Base-by-base conservation (phyloP, 2,888 invertebrate genomes). In the Timema podura region DNA sequence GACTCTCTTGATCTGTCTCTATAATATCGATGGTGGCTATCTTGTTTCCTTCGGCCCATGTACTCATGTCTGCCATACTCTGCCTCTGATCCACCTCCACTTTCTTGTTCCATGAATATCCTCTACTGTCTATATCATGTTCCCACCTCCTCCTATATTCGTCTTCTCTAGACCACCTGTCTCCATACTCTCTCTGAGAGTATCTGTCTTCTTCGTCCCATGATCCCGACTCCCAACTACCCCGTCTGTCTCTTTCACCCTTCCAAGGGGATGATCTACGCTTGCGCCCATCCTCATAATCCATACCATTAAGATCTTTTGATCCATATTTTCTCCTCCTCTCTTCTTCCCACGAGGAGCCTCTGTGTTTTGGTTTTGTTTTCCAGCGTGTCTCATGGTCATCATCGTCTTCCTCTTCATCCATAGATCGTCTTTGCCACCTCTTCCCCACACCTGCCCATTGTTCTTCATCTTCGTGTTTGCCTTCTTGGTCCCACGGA, bases 401-500 rank as follows among this genome's bases (percentile, higher is more conserved):
- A 79, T 75, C 72, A 79, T 80, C n/a, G 73, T 73, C 49, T 46
- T 81, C 81, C 16, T 81, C 81, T 64, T 81, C 81, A 68, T 77
- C 79, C 11, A 78, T 75, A 15, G 74, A 75, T 75, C 75, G 15
- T 74, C 72, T 76, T 75, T 77, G 71, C 75, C 77, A n/a, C 74
- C 75, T 67, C n/a, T 79, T 80, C 78, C 65, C n/a, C 30, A 64
- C 65, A 15, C 67, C 68, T 13, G 54, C 61, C 68, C 68, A 69
- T 10, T 68, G 69, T 64, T 70, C 65, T 59, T 75, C 68, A 71
- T 81, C 80, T 78, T 72, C 79, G 77, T 67, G 81, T 75, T 76
- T 76, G 69, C 11, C 83, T 75, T 92, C 92, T 73, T 90, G 90
- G 73, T 92, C 91, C 92, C 92, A 92, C 3, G 91, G 91, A 65